These are phyloP conservation scores for Haliclona indistincta DNA, from an alignment of 37 sponge, comb jelly and placozoan species.

Conservation along the genomic window DNA sequence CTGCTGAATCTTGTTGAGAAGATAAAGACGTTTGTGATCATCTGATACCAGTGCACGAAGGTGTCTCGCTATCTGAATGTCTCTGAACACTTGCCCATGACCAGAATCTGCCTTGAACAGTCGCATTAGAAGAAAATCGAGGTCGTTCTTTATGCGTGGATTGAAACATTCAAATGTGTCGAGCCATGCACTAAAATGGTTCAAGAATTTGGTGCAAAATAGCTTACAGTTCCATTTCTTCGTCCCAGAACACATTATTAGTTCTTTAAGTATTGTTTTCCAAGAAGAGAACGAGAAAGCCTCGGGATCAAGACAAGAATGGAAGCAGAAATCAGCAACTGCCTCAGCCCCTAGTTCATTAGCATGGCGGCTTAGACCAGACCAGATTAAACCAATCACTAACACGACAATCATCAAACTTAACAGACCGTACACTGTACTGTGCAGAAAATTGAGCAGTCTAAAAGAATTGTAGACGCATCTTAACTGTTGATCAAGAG, in stretches of 20 bases:
- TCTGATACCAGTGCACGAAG: not conserved
- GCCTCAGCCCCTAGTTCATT: slow-evolving; percentile 37
- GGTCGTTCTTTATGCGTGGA: slow-evolving; percentile 38
- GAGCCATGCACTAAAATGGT: too few species aligned
- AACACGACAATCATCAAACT: not conserved
- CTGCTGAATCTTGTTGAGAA: slow-evolving; percentile 14
- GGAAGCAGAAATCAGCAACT: slow-evolving; percentile 31
- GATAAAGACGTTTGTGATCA: slow-evolving; percentile 37
- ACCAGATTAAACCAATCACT: slow-evolving; percentile 35
- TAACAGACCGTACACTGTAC: not conserved
- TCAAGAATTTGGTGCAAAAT: too few species aligned
- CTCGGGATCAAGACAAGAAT: slow-evolving; percentile 33
- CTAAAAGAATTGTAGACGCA: slow-evolving; percentile 12
- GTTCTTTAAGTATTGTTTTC: not conserved
- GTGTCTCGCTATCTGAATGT: slow-evolving; percentile 16
- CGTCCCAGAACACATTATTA: not conserved
- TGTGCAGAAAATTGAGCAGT: not conserved
- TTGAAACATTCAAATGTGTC: too few species aligned
- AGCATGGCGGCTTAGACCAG: slow-evolving; percentile 27
- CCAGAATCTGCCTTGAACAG: slow-evolving; percentile 7
- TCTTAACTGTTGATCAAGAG: not conserved
- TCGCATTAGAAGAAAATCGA: slow-evolving; percentile 41
- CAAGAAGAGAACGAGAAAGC: slow-evolving; percentile 5
- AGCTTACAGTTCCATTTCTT: too few species aligned
- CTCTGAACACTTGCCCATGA: slow-evolving; percentile 41